Evolutionary conservation across 2,888 invertebrate species (phyloP).

Genomic region (Campopleginae sp.): DNA sequence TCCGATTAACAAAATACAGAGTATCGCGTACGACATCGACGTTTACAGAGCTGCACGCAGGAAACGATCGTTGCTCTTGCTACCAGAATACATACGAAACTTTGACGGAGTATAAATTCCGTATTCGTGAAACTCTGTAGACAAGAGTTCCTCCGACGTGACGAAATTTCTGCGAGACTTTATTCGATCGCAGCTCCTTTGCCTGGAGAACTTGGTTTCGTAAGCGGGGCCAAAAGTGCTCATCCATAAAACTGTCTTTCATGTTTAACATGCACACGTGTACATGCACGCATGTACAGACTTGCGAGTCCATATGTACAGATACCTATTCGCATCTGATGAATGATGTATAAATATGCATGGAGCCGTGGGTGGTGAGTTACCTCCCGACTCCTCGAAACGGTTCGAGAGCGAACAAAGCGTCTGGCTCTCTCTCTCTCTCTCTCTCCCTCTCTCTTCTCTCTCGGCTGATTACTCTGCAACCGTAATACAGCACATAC

Average conservation of each 20-base stretch:
- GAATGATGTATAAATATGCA: conserved; percentile 13
- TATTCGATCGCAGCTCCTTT: background rate
- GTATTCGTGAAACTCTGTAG: conserved; percentile 40
- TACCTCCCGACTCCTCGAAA: conserved; percentile 45
- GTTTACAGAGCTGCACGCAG: background rate
- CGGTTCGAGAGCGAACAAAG: conserved; percentile 47
- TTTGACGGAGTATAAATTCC: conserved; percentile 36
- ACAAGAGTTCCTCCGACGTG: conserved; percentile 44
- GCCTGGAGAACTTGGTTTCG: conserved; percentile 2
- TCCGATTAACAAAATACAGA: background rate
- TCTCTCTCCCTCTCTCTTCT: conserved; percentile 4
- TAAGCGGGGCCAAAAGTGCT: background rate
- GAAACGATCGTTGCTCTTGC: conserved; percentile 22
- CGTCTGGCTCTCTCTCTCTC: conserved; percentile 18
- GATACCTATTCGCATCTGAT: background rate
- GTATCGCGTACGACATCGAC: conserved; percentile 13
- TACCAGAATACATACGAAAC: conserved; percentile 4
- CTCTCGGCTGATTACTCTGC: conserved; percentile 31
- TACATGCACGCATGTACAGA: background rate
- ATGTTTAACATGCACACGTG: background rate
- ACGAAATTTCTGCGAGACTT: conserved; percentile 51
- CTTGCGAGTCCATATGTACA: background rate
- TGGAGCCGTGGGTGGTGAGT: conserved; percentile 18
- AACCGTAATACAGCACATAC: conserved; percentile 49
- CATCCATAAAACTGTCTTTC: background rate